Percentiles rank a stretch among this genome's conserved stretches.
Conservation (phyloP, 1,140 invertebrate genomes). For the Macrobrachium nipponense region DNA sequence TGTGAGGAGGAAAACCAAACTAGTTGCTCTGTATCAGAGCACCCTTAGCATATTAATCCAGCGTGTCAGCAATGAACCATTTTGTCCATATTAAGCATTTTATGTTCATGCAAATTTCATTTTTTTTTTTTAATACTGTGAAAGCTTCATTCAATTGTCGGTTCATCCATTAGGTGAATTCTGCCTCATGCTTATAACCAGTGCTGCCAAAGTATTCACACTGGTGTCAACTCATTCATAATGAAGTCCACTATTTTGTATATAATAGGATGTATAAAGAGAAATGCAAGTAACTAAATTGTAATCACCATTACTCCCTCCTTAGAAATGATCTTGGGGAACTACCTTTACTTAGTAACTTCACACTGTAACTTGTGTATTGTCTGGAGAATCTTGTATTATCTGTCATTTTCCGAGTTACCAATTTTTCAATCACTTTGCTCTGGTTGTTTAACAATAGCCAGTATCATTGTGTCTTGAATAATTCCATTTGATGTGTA, state of each 20-base stretch:
- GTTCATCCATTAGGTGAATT: not conserved
- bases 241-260: constrained; percentile 17
- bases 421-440: not conserved
- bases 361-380: not conserved
- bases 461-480: not conserved
- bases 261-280: constrained; percentile 23
- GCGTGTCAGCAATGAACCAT: constrained; percentile 7
- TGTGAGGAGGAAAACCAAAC: not conserved
- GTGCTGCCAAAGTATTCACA: constrained; percentile 3
- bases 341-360: not conserved
- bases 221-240: not conserved
- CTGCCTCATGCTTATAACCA: constrained; percentile 14
- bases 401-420: not conserved
- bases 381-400: constrained; percentile 6
- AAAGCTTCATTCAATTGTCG: not conserved
- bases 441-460: not conserved
- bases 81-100: constrained; percentile 27
- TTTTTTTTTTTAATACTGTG: not conserved
- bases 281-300: not conserved
- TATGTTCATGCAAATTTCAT: constrained; percentile 8
- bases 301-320: not conserved
- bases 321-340: constrained; percentile 1
- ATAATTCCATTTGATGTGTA: not conserved
- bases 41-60: constrained; percentile 27
- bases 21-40: constrained; percentile 58